Conservation (phyloP, 2,888 invertebrate genomes). For the Lottia gigantea region DNA sequence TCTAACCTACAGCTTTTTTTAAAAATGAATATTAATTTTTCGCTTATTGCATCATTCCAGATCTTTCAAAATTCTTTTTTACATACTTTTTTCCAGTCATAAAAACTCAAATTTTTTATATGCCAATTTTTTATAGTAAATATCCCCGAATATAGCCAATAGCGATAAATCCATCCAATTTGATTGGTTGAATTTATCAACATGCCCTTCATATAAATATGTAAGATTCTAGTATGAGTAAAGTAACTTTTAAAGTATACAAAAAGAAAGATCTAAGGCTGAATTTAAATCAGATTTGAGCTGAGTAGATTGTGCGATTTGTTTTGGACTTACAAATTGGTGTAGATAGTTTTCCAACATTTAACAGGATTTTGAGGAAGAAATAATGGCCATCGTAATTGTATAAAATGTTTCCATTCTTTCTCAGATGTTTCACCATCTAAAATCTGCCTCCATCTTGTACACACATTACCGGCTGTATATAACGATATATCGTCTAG, state of each 20-base stretch:
- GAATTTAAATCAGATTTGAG: neutral
- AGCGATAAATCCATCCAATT: too few species aligned
- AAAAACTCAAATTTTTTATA: too few species aligned
- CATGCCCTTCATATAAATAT: neutral
- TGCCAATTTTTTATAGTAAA: too few species aligned
- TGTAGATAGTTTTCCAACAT: conserved; percentile 84
- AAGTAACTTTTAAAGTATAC: too few species aligned
- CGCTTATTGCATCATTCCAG: too few species aligned
- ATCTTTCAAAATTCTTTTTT: too few species aligned
- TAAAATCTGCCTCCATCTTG: conserved; percentile 84
- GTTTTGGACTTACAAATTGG: conserved; percentile 69
- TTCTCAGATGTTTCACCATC: conserved; percentile 81
- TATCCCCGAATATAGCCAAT: too few species aligned
- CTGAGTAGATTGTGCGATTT: too few species aligned
- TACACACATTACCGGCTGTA: conserved; percentile 87
- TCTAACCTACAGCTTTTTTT: too few species aligned
- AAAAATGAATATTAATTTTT: too few species aligned
- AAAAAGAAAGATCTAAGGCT: conserved; percentile 3
- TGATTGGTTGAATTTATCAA: neutral
- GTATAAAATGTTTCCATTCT: conserved; percentile 84
- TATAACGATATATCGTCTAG: conserved; percentile 92
- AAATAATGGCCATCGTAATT: conserved; percentile 87
- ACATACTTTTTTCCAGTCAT: too few species aligned
- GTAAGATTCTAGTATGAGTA: too few species aligned
- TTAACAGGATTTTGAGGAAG: conserved; percentile 78